Evolutionary conservation across 2,797 vertebrate genomes (phyloP).

Genomic region (Acropternis orthonyx): DNA sequence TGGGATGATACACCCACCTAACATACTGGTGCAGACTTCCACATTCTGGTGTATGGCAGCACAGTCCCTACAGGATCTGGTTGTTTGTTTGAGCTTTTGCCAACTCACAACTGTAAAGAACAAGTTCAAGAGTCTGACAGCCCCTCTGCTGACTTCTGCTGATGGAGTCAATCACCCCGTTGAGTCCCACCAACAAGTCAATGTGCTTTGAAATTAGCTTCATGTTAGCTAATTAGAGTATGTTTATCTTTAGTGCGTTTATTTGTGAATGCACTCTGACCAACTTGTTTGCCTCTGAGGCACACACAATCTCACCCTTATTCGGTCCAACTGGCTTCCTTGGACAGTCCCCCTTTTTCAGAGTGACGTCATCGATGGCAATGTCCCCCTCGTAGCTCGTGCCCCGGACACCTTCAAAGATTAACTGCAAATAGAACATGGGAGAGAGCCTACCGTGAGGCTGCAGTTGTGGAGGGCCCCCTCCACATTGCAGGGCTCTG

Average conservation of each 20-base stretch:
- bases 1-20: not conserved
- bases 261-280: not conserved
- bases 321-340: conserved; percentile 76
- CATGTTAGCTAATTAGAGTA: too few species aligned
- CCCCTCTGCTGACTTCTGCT: not conserved
- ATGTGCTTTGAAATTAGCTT: not conserved
- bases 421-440: conserved; percentile 80
- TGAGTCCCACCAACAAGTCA: not conserved
- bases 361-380: conserved; percentile 92
- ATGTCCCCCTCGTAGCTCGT: conserved; percentile 92
- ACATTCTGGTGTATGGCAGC: not conserved
- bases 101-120: not conserved
- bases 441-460: not conserved
- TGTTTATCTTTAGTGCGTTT: fast-evolving
- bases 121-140: not conserved
- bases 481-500: not conserved
- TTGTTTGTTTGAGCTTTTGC: not conserved
- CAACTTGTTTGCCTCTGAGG: not conserved
- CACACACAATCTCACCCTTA: conserved; percentile 69
- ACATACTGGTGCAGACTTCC: not conserved
- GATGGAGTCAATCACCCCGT: not conserved
- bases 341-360: conserved; percentile 92
- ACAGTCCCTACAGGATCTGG: not conserved
- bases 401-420: conserved; percentile 94
- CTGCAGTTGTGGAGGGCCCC: not conserved